phyloP scores from a whole-genome alignment of 1,140 invertebrate species.

The Ectropis grisescens region DNA sequence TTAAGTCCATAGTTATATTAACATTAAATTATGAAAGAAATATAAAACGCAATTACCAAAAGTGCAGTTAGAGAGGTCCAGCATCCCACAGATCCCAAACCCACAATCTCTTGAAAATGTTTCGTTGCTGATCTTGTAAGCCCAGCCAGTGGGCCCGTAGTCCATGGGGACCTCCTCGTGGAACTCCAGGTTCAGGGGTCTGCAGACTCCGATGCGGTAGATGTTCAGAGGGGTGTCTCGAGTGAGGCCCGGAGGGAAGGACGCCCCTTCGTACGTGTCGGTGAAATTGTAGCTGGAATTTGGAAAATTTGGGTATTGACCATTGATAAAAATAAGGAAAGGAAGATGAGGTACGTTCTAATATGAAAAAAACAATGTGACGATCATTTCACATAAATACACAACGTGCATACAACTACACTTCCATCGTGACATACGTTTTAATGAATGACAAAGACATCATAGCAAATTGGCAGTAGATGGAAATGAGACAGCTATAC shows the following conservation, averaged over 20 bases:
- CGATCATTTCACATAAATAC: too few relatives aligned
- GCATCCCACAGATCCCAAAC: conserved; percentile 71
- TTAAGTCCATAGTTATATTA: too few relatives aligned
- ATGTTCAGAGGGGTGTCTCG: conserved; percentile 66
- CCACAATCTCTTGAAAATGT: conserved; percentile 64
- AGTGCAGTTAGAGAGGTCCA: conserved; percentile 76
- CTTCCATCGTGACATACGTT: too few relatives aligned
- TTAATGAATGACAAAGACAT: too few relatives aligned
- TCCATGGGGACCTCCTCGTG: conserved; percentile 38
- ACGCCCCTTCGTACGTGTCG: conserved; percentile 67
- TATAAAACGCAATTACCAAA: too few relatives aligned
- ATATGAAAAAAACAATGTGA: too few relatives aligned
- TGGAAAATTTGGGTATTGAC: neutral
- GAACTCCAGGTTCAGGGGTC: conserved; percentile 70
- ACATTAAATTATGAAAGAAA: too few relatives aligned
- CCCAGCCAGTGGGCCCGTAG: conserved; percentile 62
- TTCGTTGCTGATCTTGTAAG: conserved; percentile 43
- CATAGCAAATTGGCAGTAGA: too few relatives aligned
- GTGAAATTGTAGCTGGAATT: conserved; percentile 11
- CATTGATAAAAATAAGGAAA: too few relatives aligned
- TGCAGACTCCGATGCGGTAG: conserved; percentile 76
- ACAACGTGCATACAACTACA: too few relatives aligned
- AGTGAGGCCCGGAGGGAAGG: conserved; percentile 71
- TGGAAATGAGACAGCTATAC: too few relatives aligned
- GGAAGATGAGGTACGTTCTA: too few relatives aligned